A percentile compares a stretch with the other conserved stretches of the same genome.
These are phyloP conservation scores for Brachionus paranguensis DNA, from an alignment of 1,140 invertebrate species.

Conservation along the genomic window DNA sequence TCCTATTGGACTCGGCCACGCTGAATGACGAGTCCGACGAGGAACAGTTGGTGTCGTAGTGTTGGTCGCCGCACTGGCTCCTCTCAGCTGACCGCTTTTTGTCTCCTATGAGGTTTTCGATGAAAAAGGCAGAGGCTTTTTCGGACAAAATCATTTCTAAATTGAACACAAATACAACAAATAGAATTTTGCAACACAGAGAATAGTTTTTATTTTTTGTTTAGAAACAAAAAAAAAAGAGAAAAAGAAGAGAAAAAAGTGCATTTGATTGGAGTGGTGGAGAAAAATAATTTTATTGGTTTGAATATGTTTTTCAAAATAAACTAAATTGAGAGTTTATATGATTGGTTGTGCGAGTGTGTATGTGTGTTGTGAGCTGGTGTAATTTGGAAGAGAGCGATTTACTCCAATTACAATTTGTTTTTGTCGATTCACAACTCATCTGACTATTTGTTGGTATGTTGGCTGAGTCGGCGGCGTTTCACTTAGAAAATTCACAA, in stretches of 20 bases:
- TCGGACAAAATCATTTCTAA: constrained; percentile 33
- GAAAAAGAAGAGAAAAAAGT: not conserved
- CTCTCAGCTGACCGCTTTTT: not conserved
- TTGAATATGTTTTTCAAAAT: not conserved
- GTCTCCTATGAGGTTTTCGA: constrained; percentile 3
- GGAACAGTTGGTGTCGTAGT: not conserved
- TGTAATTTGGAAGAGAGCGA: not conserved
- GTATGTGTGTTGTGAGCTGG: not conserved
- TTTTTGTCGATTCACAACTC: constrained; percentile 30
- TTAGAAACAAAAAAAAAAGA: not conserved
- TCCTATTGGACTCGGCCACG: not conserved
- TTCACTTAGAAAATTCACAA: not conserved
- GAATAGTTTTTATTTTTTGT: not conserved
- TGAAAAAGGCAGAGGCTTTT: constrained; percentile 34
- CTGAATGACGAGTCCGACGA: constrained; percentile 13
- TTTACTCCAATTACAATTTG: not conserved
- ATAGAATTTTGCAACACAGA: not conserved
- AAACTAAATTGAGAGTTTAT: not conserved
- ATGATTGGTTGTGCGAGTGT: not conserved
- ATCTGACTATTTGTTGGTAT: not conserved
- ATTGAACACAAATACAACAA: not conserved
- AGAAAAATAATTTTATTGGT: not conserved
- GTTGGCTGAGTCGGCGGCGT: not conserved
- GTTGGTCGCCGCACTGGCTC: not conserved
- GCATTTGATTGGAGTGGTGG: not conserved